Percentiles rank a stretch among this genome's conserved stretches.
Conservation (phyloP, 2,888 invertebrate species). For the Choreutis nemorana region DNA sequence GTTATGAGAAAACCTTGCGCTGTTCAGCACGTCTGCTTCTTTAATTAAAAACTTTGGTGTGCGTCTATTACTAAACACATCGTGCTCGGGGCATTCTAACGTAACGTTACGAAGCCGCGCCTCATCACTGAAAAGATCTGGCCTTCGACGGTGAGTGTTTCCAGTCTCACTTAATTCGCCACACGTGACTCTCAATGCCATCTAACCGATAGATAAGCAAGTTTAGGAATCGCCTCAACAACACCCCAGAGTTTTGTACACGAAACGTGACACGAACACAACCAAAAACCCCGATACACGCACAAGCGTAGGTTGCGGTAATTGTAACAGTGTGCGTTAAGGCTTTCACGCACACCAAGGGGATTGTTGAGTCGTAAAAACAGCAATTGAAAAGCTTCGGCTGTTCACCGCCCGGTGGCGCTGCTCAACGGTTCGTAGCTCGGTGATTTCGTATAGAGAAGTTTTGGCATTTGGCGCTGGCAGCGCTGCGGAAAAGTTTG, state of each 20-base stretch:
- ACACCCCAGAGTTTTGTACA: slow-evolving; percentile 36
- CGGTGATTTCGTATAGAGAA: slow-evolving; percentile 21
- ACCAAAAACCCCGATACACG: slow-evolving; percentile 40
- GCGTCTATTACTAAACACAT: slow-evolving; percentile 18
- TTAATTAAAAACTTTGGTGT: slow-evolving; percentile 59
- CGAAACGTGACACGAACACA: slow-evolving; percentile 42
- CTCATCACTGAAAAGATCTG: no score
- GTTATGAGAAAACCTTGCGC: slow-evolving; percentile 58
- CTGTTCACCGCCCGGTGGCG: slow-evolving; percentile 60
- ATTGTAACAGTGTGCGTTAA: slow-evolving; percentile 45
- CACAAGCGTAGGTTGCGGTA: slow-evolving; percentile 35
- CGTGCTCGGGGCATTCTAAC: no score
- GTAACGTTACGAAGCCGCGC: no score
- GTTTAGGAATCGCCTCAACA: slow-evolving; percentile 24
- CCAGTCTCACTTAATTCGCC: background rate
- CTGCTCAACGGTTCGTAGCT: slow-evolving; percentile 40
- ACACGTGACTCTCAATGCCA: slow-evolving; percentile 36
- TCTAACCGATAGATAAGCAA: slow-evolving; percentile 43
- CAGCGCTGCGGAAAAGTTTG: slow-evolving; percentile 31
- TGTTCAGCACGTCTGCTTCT: slow-evolving; percentile 56
- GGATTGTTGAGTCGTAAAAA: slow-evolving; percentile 33
- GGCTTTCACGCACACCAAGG: slow-evolving; percentile 38
- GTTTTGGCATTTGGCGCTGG: slow-evolving; percentile 39
- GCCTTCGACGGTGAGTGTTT: no score
- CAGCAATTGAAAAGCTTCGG: slow-evolving; percentile 56